A percentile compares a stretch with the other conserved stretches of the same genome.
Evolutionary conservation across 2,888 invertebrate species (phyloP).

Genomic region (Thecocarcelia acutangulata): DNA sequence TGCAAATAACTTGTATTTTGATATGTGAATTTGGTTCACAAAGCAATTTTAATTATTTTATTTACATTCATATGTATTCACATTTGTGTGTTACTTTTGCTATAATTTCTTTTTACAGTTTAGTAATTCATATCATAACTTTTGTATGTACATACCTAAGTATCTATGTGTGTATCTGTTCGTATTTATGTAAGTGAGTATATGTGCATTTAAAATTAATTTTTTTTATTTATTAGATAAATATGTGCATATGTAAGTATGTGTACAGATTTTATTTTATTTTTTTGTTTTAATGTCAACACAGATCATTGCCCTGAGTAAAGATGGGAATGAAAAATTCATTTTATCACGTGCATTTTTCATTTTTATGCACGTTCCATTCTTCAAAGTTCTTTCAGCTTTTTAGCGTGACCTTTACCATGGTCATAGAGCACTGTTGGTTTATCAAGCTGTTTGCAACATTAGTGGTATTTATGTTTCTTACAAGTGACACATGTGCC

Average conservation of each 20-base stretch:
- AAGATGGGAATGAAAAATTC: conserved; percentile 58
- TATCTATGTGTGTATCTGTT: too few relatives aligned
- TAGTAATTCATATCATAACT: too few relatives aligned
- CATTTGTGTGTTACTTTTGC: too few relatives aligned
- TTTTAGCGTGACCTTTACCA: conserved; percentile 37
- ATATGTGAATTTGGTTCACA: too few relatives aligned
- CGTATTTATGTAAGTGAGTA: neutral
- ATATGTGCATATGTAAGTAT: neutral
- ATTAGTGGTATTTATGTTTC: neutral
- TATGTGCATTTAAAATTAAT: conserved; percentile 27
- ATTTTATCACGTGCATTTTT: conserved; percentile 61
- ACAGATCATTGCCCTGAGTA: conserved; percentile 61
- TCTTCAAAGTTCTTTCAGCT: conserved; percentile 60
- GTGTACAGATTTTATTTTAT: conserved; percentile 4
- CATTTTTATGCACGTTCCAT: conserved; percentile 52
- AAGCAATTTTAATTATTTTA: too few relatives aligned
- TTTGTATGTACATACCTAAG: too few relatives aligned
- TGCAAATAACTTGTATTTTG: too few relatives aligned
- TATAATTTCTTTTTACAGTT: too few relatives aligned
- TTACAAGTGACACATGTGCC: too few relatives aligned
- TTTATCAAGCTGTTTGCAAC: conserved; percentile 9
- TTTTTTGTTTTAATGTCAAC: conserved; percentile 51
- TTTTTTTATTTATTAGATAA: conserved; percentile 56
- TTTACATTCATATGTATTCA: too few relatives aligned
- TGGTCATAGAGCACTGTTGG: neutral